These are phyloP conservation scores for Gonatopus flavifemur DNA, from an alignment of 1,140 invertebrate species.

Conservation along the genomic window DNA sequence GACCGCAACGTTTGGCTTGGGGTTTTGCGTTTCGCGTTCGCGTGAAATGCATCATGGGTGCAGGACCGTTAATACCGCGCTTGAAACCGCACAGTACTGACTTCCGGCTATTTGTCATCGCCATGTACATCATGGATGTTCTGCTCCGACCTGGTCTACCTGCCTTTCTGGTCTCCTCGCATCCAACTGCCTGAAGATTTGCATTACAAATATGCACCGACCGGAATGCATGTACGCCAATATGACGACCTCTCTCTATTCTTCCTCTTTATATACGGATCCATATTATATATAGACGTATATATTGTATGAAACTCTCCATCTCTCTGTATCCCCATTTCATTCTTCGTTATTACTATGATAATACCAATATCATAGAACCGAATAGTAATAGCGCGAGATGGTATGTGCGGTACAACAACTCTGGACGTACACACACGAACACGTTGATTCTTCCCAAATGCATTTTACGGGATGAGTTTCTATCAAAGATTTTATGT, in stretches of 20 bases:
- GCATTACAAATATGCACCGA: slow-evolving; percentile 45
- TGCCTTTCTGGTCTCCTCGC: slow-evolving; percentile 6
- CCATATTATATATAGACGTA: too few species aligned
- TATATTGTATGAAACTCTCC: neutral
- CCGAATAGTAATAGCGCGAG: neutral
- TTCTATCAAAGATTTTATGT: too few species aligned
- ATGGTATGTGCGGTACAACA: neutral
- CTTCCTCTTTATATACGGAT: too few species aligned
- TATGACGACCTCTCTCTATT: slow-evolving; percentile 35
- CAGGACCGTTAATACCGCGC: slow-evolving; percentile 35
- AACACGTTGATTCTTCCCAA: neutral
- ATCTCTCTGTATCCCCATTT: slow-evolving; percentile 4
- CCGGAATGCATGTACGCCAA: slow-evolving; percentile 39
- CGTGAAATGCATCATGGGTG: slow-evolving; percentile 40
- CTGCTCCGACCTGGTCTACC: slow-evolving; percentile 22
- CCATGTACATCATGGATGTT: slow-evolving; percentile 34
- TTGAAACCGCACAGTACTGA: slow-evolving; percentile 27
- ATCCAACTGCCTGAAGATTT: slow-evolving; percentile 39
- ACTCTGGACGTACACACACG: neutral
- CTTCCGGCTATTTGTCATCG: slow-evolving; percentile 44
- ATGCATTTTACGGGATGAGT: too few species aligned
- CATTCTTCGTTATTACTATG: neutral
- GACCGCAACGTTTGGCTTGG: too few species aligned
- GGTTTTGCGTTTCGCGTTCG: too few species aligned
- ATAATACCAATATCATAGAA: slow-evolving; percentile 14